Evolutionary conservation across 1,140 invertebrate genomes (phyloP), one percentile per base, ranked within the genome.

Genomic region (Lepidurus arcticus): DNA sequence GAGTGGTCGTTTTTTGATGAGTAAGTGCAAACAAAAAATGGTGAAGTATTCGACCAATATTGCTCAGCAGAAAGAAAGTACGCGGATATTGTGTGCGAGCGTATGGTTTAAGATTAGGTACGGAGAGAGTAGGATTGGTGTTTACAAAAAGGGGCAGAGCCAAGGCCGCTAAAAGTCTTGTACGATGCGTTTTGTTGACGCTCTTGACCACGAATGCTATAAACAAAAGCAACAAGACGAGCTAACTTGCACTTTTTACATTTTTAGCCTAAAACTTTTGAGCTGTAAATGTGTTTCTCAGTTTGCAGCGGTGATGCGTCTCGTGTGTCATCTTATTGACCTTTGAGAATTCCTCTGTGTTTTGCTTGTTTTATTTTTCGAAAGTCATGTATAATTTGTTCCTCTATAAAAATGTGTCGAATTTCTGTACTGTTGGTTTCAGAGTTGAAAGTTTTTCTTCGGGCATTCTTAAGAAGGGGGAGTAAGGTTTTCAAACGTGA

Each of bases 361-460:
- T 65, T 21, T 65, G 53, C 53, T 65, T 65, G 53, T 65, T 65
- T 65, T 65, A 65, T 65, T 65, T 65, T 34, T 65, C 53, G 21
- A 65, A 47, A 65, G 53, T 65, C 53, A 65, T 65, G 53, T 65
- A 65, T 65, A 65, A 65, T 65, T 65, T 65, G 53, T 65, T 65
- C 53, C 53, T 65, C 53, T n/a, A 65, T 65, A 65, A 65, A 65
- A 65, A 65, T 65, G 53, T 65, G 53, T 65, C 53, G 53, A 65
- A 65, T 65, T 65, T 65, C 53, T 65, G 16, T 65, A 65, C n/a
- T 65, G 16, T 34, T 34, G 34, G 2, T 34, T 34, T 34, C 34
- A 4, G 34, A 4, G 34, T 34, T 34, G 34, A 34, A 34, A 3
- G 34, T 34, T 34, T 34, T 34, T 34, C 26, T 26, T 26, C 26